Evolutionary conservation across 2,113 vertebrate genomes (phyloP).

Genomic region (Zosterops japonicus): DNA sequence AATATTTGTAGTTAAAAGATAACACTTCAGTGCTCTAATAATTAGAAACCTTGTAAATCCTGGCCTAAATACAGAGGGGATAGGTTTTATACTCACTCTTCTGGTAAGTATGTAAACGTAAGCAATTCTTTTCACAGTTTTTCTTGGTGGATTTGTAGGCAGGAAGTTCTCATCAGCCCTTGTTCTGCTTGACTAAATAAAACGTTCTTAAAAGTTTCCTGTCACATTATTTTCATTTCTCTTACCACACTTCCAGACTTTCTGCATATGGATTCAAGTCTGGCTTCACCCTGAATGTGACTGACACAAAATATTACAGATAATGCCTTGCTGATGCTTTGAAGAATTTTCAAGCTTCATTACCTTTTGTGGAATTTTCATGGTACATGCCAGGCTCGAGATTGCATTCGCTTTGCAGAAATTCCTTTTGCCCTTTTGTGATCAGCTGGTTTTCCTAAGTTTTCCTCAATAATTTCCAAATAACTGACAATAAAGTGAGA

Average conservation of each 20-base stretch:
- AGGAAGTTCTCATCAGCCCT: background rate
- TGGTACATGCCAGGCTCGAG: background rate
- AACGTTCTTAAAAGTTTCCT: background rate
- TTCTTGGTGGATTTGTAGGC: background rate
- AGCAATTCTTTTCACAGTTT: background rate
- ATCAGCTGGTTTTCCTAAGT: background rate
- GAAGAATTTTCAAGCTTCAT: background rate
- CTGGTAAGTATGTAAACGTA: background rate
- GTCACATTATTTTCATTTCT: background rate
- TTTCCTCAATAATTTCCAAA: background rate
- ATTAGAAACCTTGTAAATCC: background rate
- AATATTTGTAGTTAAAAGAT: background rate
- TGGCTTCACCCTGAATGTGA: background rate
- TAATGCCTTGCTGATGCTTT: background rate
- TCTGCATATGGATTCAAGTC: background rate
- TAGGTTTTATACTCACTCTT: background rate
- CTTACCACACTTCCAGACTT: background rate
- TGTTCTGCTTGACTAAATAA: background rate
- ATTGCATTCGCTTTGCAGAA: background rate
- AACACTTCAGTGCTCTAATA: background rate
- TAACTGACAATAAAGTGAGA: background rate
- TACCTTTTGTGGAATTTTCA: background rate
- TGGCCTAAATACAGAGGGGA: background rate
- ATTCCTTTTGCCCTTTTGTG: background rate
- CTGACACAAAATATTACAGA: background rate